Percentiles rank a stretch among this genome's conserved stretches.
Conservation (phyloP, 2,888 invertebrate genomes). For the Drosophila multiciliata region DNA sequence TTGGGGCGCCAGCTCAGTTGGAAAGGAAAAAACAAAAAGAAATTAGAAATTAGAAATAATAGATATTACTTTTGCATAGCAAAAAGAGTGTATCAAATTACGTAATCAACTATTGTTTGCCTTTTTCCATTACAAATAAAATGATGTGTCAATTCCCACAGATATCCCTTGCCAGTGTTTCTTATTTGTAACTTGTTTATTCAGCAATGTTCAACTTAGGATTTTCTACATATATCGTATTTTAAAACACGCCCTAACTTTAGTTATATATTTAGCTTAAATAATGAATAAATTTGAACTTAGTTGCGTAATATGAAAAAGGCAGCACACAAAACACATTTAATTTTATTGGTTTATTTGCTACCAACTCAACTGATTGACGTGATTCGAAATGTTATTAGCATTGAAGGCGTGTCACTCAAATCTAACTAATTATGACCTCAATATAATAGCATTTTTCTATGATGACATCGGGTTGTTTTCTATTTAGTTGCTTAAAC, state of each 20-base stretch:
- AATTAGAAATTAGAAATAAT: conserved; percentile 1
- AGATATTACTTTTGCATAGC: neutral
- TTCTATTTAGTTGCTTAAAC: conserved; percentile 9
- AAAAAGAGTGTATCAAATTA: neutral
- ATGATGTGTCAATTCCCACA: too few relatives aligned
- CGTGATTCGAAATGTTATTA: conserved; percentile 23
- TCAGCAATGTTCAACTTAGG: neutral
- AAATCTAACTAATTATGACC: conserved; percentile 36
- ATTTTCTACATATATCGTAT: neutral
- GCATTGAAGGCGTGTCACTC: conserved; percentile 19
- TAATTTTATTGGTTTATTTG: conserved; percentile 2
- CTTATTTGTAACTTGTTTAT: neutral
- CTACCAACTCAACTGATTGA: conserved; percentile 2
- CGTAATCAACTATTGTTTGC: neutral
- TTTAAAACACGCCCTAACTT: neutral
- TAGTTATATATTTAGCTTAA: neutral
- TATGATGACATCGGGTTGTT: conserved; percentile 41
- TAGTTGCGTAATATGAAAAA: neutral
- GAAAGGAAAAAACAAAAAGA: neutral
- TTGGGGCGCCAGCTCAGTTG: neutral
- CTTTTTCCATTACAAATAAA: neutral
- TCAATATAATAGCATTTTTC: conserved; percentile 14
- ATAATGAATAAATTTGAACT: neutral
- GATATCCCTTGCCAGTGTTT: neutral
- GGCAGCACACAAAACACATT: neutral